Evolutionary conservation across 2,888 invertebrate species (phyloP).

Genomic region (Panopea generosa): DNA sequence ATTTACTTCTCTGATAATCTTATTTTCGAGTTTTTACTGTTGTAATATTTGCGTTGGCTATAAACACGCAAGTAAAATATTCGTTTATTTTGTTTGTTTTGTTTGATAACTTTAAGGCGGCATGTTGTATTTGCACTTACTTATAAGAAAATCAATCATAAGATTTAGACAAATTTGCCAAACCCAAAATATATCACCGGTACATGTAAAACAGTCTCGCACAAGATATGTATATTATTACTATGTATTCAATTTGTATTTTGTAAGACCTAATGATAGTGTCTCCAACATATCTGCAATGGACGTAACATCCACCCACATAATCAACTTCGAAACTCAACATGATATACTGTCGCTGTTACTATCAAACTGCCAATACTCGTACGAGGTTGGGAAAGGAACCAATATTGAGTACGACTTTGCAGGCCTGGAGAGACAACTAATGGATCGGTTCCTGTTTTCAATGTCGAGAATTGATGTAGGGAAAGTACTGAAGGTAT

Average conservation of each 20-base stretch:
- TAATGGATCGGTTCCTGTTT: constrained; percentile 71
- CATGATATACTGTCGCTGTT: constrained; percentile 73
- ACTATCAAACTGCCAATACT: constrained; percentile 74
- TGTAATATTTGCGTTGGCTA: too few species aligned
- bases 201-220: too few species aligned
- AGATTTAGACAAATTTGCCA: too few species aligned
- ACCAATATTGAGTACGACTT: constrained; percentile 74
- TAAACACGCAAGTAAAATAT: too few species aligned
- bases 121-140: too few species aligned
- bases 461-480: constrained; percentile 60
- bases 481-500: constrained; percentile 45
- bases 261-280: neutral
- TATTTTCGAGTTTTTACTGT: too few species aligned
- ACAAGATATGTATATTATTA: neutral
- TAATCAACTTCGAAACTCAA: constrained; percentile 68
- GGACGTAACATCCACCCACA: constrained; percentile 63
- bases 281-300: constrained; percentile 41
- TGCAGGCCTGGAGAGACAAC: constrained; percentile 65
- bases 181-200: too few species aligned
- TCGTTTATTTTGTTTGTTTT: too few species aligned
- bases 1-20: too few species aligned
- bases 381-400: constrained; percentile 64
- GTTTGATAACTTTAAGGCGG: too few species aligned
- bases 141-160: too few species aligned
- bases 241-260: neutral